phyloP scores from a whole-genome alignment of 92 coral and sea anemone species.

The Muricea muricata region DNA sequence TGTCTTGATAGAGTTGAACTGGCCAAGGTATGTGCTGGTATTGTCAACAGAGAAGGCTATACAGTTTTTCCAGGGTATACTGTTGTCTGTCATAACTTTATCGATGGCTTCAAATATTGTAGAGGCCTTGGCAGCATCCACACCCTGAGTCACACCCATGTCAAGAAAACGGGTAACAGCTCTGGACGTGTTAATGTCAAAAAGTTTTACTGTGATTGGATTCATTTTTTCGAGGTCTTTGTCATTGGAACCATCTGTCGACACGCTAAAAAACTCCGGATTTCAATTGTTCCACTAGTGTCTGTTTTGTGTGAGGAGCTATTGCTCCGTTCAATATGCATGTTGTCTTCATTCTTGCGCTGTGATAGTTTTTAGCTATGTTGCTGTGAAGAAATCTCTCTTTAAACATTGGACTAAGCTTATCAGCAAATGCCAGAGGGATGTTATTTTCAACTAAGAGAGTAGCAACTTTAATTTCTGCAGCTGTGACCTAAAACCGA shows the following conservation, averaged over 20 bases:
- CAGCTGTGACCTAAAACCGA: not conserved
- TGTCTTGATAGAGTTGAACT: constrained; percentile 9
- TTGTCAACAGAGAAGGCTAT: constrained; percentile 24
- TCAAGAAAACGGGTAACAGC: not conserved
- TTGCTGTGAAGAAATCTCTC: not conserved
- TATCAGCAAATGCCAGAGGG: constrained; percentile 39
- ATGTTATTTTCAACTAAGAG: constrained; percentile 21
- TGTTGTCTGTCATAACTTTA: not conserved
- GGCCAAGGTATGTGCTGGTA: not conserved
- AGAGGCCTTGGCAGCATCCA: not conserved
- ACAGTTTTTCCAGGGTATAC: constrained; percentile 17
- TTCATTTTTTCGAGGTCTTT: constrained; percentile 16
- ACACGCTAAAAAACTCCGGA: not conserved
- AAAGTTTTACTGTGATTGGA: no score
- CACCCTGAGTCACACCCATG: not conserved
- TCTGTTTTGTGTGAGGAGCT: not conserved
- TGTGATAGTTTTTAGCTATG: not conserved
- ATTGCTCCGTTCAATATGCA: constrained; percentile 26
- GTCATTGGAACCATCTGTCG: constrained; percentile 36
- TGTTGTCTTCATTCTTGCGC: constrained; percentile 13
- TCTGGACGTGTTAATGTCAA: not conserved
- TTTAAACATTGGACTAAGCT: constrained; percentile 18
- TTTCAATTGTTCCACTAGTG: not conserved
- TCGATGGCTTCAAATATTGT: not conserved
- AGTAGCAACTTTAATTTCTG: not conserved